phyloP scores from a whole-genome alignment of 2,888 invertebrate species.

The Nomada hirtipes region DNA sequence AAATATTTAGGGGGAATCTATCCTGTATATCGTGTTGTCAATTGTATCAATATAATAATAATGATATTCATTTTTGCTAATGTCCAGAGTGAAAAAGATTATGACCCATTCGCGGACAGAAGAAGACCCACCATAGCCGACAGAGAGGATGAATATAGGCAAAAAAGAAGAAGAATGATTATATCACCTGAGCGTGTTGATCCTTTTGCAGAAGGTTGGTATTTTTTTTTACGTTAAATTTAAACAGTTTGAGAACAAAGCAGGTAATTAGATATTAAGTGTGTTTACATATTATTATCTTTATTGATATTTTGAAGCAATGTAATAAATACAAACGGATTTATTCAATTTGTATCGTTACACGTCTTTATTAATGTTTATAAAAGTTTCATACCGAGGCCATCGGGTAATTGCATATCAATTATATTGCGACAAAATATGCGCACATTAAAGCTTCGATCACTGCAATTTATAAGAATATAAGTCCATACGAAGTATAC shows the following conservation, averaged over 20 bases:
- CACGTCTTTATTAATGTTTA: slow-evolving; percentile 4
- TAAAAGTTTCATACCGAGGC: background rate
- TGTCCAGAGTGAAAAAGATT: slow-evolving; percentile 93
- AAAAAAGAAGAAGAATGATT: slow-evolving; percentile 93
- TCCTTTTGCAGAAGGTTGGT: slow-evolving; percentile 98
- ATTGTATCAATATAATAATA: slow-evolving; percentile 18
- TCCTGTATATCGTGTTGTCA: slow-evolving; percentile 1
- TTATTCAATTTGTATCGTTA: background rate
- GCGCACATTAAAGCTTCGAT: slow-evolving; percentile 47
- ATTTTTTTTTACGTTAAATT: slow-evolving; percentile 58
- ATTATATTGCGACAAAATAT: slow-evolving; percentile 58
- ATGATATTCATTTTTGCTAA: background rate
- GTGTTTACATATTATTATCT: slow-evolving; percentile 51
- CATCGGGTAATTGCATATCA: slow-evolving; percentile 11
- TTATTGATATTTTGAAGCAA: slow-evolving; percentile 53
- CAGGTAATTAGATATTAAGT: slow-evolving; percentile 63
- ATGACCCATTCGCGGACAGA: slow-evolving; percentile 97
- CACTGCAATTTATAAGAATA: slow-evolving; percentile 41
- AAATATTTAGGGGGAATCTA: slow-evolving; percentile 79
- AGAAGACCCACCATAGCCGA: slow-evolving; percentile 97
- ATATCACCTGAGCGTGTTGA: slow-evolving; percentile 99
- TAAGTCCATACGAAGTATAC: slow-evolving; percentile 24
- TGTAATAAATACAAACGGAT: slow-evolving; percentile 29
- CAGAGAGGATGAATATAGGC: slow-evolving; percentile 98
- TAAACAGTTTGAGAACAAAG: slow-evolving; percentile 38